Percentiles rank a stretch among this genome's conserved stretches.
Conservation (phyloP, 2,888 invertebrate species). For the Pseudolycoriella hygida region DNA sequence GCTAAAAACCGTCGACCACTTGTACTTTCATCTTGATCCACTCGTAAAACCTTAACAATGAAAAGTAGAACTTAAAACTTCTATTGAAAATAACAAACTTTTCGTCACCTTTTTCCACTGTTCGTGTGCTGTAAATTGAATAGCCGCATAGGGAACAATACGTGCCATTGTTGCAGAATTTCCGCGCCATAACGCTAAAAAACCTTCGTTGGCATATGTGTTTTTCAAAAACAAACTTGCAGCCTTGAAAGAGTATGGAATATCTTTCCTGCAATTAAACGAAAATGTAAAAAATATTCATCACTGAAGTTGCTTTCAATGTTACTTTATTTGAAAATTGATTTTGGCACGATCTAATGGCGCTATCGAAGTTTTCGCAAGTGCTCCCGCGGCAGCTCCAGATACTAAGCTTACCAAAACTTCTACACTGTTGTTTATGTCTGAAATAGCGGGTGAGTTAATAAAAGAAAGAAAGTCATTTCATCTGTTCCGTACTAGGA, state of each 20-base stretch:
- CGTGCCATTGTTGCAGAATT: conserved; percentile 97
- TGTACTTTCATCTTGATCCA: conserved; percentile 41
- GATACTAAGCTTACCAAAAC: conserved; percentile 71
- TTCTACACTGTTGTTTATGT: conserved; percentile 15
- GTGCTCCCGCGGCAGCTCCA: conserved; percentile 85
- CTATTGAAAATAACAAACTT: too few relatives aligned
- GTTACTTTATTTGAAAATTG: conserved; percentile 79
- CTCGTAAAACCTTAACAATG: conserved; percentile 28
- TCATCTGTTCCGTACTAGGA: too few relatives aligned
- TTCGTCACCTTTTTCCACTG: conserved; percentile 88
- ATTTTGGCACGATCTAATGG: conserved; percentile 97
- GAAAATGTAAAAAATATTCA: conserved; percentile 1
- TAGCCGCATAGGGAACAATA: conserved; percentile 91
- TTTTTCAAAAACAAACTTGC: conserved; percentile 48
- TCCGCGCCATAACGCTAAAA: conserved; percentile 82
- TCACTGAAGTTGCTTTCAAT: conserved; percentile 4
- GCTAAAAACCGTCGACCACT: conserved; percentile 46
- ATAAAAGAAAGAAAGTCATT: too few relatives aligned
- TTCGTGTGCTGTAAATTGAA: conserved; percentile 95
- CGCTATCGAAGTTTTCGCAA: conserved; percentile 92
- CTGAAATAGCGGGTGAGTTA: not conserved
- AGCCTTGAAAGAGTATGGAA: conserved; percentile 52
- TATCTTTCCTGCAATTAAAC: conserved; percentile 34
- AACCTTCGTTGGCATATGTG: conserved; percentile 60
- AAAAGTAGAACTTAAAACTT: too few relatives aligned